Percentiles rank a stretch among this genome's conserved stretches.
These are phyloP conservation scores for Megalops atlanticus DNA, from an alignment of 2,113 vertebrate genomes.

Conservation along the genomic window DNA sequence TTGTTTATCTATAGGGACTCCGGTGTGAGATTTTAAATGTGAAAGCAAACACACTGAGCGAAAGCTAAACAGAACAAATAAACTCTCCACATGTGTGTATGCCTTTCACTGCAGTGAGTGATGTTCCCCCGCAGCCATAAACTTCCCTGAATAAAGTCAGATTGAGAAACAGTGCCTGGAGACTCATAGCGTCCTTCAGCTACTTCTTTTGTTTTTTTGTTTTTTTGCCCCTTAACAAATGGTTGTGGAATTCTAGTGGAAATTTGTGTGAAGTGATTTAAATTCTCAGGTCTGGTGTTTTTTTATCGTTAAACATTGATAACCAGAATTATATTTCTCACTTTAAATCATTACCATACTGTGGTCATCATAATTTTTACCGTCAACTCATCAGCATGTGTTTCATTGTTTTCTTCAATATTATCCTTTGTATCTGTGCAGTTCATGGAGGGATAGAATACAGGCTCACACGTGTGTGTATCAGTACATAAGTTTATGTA, in stretches of 20 bases:
- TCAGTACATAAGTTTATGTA: too few relatives aligned
- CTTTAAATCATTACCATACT: too few relatives aligned
- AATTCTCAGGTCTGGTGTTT: too few relatives aligned
- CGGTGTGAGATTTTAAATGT: conserved; percentile 10
- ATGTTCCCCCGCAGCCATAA: conserved; percentile 27
- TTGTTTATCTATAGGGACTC: conserved; percentile 26
- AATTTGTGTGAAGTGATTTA: background rate
- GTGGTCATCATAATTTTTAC: too few relatives aligned
- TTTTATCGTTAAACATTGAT: too few relatives aligned
- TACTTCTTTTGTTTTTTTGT: background rate
- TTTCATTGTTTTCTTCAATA: too few relatives aligned
- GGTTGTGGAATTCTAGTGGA: background rate
- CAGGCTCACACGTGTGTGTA: too few relatives aligned
- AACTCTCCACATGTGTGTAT: conserved; percentile 53
- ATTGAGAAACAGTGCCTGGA: conserved; percentile 8
- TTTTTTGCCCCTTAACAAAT: background rate
- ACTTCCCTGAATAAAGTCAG: conserved; percentile 14
- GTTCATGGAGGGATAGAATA: too few relatives aligned
- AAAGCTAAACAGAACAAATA: conserved; percentile 48
- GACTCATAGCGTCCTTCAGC: background rate
- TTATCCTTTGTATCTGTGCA: too few relatives aligned
- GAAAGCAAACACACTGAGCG: conserved; percentile 33
- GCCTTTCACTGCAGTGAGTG: conserved; percentile 31
- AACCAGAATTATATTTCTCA: too few relatives aligned
- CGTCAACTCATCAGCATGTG: too few relatives aligned